Percentiles rank a stretch among this genome's conserved stretches.
These are phyloP conservation scores for Pangasius mekongensis DNA, from an alignment of 2,797 vertebrate species.

Conservation along the genomic window DNA sequence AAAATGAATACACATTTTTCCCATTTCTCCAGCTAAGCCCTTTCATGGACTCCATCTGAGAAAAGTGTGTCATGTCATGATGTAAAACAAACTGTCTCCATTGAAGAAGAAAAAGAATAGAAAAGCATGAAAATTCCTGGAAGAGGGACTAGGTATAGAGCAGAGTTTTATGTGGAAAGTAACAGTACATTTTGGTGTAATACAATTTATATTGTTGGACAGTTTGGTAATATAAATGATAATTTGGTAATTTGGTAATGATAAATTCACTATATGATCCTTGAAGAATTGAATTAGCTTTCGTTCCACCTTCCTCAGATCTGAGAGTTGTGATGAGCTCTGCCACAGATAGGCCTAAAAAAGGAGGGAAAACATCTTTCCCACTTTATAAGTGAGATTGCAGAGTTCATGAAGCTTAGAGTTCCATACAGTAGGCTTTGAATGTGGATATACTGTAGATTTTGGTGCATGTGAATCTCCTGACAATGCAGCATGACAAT, in stretches of 20 bases:
- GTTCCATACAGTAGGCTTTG: not conserved
- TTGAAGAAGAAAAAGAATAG: constrained; percentile 7
- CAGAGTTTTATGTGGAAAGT: not conserved
- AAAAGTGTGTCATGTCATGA: constrained; percentile 21
- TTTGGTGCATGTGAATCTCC: not conserved
- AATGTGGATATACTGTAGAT: not conserved
- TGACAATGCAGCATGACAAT: not conserved
- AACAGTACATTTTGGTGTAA: not conserved
- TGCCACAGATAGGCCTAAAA: not conserved
- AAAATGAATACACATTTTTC: constrained; percentile 35
- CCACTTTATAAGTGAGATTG: not conserved
- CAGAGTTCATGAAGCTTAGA: not conserved
- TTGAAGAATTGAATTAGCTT: constrained; percentile 26
- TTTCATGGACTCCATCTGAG: constrained; percentile 20
- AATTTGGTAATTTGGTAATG: not conserved
- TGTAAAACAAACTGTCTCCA: not conserved
- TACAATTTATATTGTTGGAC: not conserved
- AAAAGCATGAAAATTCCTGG: not conserved
- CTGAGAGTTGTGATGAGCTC: constrained; percentile 7
- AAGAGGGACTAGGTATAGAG: not conserved
- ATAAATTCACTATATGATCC: not conserved
- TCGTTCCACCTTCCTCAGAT: constrained; percentile 5
- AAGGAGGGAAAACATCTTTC: not conserved
- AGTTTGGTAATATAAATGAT: not conserved
- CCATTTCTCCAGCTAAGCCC: constrained; percentile 37